Evolutionary conservation across 2,113 vertebrate genomes (phyloP), one percentile per base, ranked within the genome.

Genomic region (Glaucidium brasilianum): DNA sequence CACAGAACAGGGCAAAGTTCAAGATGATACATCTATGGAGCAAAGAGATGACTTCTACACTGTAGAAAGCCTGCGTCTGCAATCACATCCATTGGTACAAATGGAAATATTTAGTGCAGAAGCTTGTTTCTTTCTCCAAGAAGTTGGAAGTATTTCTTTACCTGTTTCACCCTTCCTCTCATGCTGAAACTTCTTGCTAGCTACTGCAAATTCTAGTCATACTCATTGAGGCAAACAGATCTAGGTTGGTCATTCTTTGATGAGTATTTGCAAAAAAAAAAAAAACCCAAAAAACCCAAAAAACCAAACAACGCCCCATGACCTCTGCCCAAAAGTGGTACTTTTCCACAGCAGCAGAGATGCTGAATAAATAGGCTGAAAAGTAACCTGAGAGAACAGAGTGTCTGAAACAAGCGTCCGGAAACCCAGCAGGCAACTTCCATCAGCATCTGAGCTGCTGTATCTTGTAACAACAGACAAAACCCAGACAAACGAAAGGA

Each of bases 401-500:
- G 55, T 1, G 45, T 8, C 34, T 23, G 83, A 30, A 29, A 14
- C 0, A 17, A 17, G 50, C 0, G 11, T 2, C 21, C 0, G 2
- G 75, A 45, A 32, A 58, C 25, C n/a, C 73, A 47, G 79, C 66
- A 4, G 26, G 74, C 60, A 62, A 8, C 37, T 47, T 39, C 74
- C 67, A 20, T 1, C 25, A 20, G 71, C 78, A 16, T 7, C 67
- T 2, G n/a, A 59, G 80, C 74, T 68, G 74, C 80, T 68, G 16
- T 3, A 6, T 16, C 39, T 34, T 23, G 4, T 5, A 14, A 60
- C 11, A 52, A 16, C 50, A 32, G 72, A 26, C 35, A 39, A 34
- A 49, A 15, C 35, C 4, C 23, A 39, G 55, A 15, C 37, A 56
- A 35, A n/a, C 1, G 52, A 30, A 50, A 20, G 71, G 62, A 69